Evolutionary conservation across 2,888 invertebrate species (phyloP).

Genomic region (Agrochola lota): DNA sequence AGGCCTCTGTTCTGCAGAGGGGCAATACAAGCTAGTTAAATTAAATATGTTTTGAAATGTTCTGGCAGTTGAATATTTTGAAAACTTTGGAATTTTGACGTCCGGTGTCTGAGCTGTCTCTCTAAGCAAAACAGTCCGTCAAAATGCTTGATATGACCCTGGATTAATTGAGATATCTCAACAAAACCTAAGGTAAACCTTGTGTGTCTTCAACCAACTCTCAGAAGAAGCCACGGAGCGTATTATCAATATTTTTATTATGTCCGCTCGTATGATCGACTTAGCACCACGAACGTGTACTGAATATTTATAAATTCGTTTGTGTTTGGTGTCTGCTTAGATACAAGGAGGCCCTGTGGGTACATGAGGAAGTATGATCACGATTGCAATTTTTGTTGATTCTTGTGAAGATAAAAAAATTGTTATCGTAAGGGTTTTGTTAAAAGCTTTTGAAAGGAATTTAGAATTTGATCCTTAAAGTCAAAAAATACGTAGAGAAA

Average conservation of each 20-base stretch:
- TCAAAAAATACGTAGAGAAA: not conserved
- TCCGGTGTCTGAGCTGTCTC: too few relatives aligned
- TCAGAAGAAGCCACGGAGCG: not conserved
- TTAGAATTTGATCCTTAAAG: not conserved
- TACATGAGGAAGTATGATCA: slow-evolving; percentile 13
- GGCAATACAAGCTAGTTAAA: too few relatives aligned
- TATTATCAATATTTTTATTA: slow-evolving; percentile 37
- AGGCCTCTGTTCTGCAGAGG: too few relatives aligned
- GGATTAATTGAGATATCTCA: too few relatives aligned
- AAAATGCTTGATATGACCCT: not conserved
- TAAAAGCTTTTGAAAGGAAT: not conserved
- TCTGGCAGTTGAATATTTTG: not conserved
- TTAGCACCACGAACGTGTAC: slow-evolving; percentile 39
- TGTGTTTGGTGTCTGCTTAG: slow-evolving; percentile 31
- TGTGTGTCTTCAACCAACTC: not conserved
- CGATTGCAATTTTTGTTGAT: not conserved
- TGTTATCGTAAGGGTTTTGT: not conserved
- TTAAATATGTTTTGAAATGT: not conserved
- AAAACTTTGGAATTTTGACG: not conserved
- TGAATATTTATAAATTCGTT: slow-evolving; percentile 59
- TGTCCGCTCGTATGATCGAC: slow-evolving; percentile 40
- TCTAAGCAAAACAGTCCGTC: not conserved
- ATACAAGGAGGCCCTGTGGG: slow-evolving; percentile 46
- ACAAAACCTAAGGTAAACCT: too few relatives aligned
- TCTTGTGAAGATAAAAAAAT: not conserved